Percentiles rank a stretch among this genome's conserved stretches.
phyloP scores from a whole-genome alignment of 2,888 invertebrate genomes.

The Trissolcus brochymenae region DNA sequence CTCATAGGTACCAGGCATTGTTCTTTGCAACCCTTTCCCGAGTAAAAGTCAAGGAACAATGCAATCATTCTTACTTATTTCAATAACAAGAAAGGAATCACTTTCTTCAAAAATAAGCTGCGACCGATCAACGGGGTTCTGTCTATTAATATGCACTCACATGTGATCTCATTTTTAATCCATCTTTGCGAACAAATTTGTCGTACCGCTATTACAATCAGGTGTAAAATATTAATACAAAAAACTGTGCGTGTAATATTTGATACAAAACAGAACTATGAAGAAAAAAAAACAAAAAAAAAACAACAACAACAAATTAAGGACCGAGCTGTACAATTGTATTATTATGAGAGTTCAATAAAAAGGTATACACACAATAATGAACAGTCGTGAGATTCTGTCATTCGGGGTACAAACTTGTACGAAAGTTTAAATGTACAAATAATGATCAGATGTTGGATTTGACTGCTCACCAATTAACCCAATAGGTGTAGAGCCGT shows the following conservation, averaged over 20 bases:
- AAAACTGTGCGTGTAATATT: too few species aligned
- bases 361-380: too few species aligned
- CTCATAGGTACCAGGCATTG: conserved; percentile 44
- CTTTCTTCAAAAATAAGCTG: conserved; percentile 45
- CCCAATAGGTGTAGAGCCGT: background rate
- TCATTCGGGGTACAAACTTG: background rate
- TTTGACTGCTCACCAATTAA: background rate
- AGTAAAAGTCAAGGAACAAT: conserved; percentile 53
- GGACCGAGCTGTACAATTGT: too few species aligned
- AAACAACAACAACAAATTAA: too few species aligned
- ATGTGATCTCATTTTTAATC: background rate
- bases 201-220: too few species aligned
- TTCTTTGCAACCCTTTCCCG: conserved; percentile 46
- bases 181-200: background rate
- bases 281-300: too few species aligned
- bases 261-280: too few species aligned
- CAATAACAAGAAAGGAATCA: conserved; percentile 47
- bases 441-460: background rate
- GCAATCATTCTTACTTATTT: conserved; percentile 43
- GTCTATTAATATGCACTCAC: background rate
- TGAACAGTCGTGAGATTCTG: too few species aligned
- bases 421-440: background rate
- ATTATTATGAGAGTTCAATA: too few species aligned
- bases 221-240: too few species aligned
- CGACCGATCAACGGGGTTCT: conserved; percentile 23